Base-by-base conservation (phyloP, 2,797 vertebrate species). In the Myotis planiceps region DNA sequence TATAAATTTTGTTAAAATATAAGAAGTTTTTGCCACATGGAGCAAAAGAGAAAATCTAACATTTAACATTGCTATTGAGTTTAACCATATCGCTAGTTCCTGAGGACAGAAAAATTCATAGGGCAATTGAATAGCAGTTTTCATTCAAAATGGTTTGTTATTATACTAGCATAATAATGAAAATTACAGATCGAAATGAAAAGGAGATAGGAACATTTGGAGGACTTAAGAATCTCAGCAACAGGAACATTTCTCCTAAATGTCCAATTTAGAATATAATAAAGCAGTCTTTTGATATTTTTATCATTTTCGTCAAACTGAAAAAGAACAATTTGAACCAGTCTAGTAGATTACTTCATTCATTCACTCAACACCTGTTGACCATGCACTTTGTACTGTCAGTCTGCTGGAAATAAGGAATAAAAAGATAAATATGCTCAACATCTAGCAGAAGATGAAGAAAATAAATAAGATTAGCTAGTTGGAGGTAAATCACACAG, bases 1-100 rank as follows among this genome's bases (percentile, higher is more conserved):
- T 83, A 51, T 32, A 53, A 7, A 49, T 96, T 89, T 95, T 95
- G 25, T 47, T 95, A 66, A 71, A 94, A 88, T 71, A 72, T 60
- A 37, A 88, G 4, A 88, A 79, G 7, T 63, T 23, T 90, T 94
- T 91, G 16, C 16, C 53, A 27, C 8, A 19, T 15, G 86, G 66
- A 91, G 23, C 2, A 39, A 83, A 83, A 83, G 5, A 60, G 27
- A 74, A 65, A 71, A 71, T 18, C 6, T 9, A n/a, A 27, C 19
- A 47, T 60, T 39, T 72, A 84, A 68, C 81, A 6, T 72, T 79
- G 13, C 32, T 68, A 4, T 55, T 87, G 39, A 87, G 55, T 92
- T 92, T 76, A 94, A 89, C 32, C 6, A 63, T 14, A 27, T n/a
- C 34, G 3, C 2, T 84, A 69, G 21, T 89, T 95, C 10, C 9